Base-by-base conservation (phyloP, 2,888 invertebrate genomes). In the Matsumyia berberina region DNA sequence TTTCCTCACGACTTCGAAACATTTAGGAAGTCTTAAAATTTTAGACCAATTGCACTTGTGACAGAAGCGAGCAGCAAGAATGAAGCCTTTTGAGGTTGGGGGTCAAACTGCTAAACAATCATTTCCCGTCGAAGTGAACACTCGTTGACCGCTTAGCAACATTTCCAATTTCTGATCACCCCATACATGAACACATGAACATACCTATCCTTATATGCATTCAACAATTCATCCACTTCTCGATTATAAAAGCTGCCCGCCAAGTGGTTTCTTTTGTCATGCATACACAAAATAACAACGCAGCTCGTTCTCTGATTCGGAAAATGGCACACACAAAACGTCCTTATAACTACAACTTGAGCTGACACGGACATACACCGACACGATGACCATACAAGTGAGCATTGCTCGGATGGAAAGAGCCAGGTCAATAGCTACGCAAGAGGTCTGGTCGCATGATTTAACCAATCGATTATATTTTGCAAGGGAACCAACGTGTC, bases 401-500 rank as follows among this genome's bases (percentile, higher is more conserved):
- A 81, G 51, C 81, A 82, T 44, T 37, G 58, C 29, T 64, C 64
- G 64, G 57, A 72, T 57, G 62, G 51, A 57, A 72, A 72, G 46
- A 67, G 33, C 44, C 46, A 66, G 66, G 55, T 62, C 79, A 66
- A 73, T 39, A 77, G 33, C 49, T 70, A 46, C 66, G 58, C 58
- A 66, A 73, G 58, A 39, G 58, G 39, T 62, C 60, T 35, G 15
- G 53, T 70, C 81, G 77, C 81, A 64, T 77, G 64, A 82, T 77
- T 82, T 82, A 64, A 58, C 66, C 70, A 69, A 77, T 82, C 64
- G 81, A 82, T 82, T 81, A 76, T 70, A 64, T 77, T 62, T 81
- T 76, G 8, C 62, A 49, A 62, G 74, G 46, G 46, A 53, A 5
- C 55, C 11, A 33, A 39, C 29, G 1, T n/a, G n/a, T 31, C 42